A percentile compares a stretch with the other conserved stretches of the same genome.
phyloP scores from a whole-genome alignment of 2,113 vertebrate genomes.

The Chionomys nivalis region DNA sequence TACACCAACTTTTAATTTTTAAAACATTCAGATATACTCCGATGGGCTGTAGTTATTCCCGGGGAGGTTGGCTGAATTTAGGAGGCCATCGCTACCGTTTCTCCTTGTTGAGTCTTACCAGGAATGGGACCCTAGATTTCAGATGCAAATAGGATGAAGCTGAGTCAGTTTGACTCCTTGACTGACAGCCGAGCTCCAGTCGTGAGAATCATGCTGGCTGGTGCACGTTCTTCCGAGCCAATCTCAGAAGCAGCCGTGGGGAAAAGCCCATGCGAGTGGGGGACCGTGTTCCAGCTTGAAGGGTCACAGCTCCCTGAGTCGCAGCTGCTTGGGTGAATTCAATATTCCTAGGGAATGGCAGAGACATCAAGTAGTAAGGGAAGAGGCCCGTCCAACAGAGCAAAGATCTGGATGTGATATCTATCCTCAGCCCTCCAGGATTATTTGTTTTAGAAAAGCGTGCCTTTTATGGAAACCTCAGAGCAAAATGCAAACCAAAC shows the following conservation, averaged over 20 bases:
- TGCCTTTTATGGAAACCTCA: constrained; percentile 27
- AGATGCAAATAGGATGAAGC: constrained; percentile 79
- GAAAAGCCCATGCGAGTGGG: not conserved
- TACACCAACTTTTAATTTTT: constrained; percentile 64
- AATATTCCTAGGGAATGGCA: not conserved
- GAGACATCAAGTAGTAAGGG: not conserved
- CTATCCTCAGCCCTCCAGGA: not conserved
- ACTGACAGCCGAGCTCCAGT: not conserved
- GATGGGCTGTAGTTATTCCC: constrained; percentile 61
- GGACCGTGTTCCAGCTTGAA: not conserved
- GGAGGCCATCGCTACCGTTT: constrained; percentile 50
- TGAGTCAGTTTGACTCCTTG: constrained; percentile 51
- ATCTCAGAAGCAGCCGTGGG: not conserved
- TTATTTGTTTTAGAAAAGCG: constrained; percentile 56
- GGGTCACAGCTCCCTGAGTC: not conserved
- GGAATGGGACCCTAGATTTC: constrained; percentile 69
- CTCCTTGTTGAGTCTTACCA: constrained; percentile 62
- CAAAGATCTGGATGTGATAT: not conserved
- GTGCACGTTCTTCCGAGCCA: not conserved
- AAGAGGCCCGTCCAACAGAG: not conserved
- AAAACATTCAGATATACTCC: constrained; percentile 73
- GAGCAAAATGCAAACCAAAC: constrained; percentile 65
- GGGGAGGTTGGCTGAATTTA: constrained; percentile 76
- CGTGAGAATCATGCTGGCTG: not conserved
- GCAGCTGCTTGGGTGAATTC: not conserved